phyloP scores from a whole-genome alignment of 2,888 invertebrate genomes.

The Drosophila infuscata region DNA sequence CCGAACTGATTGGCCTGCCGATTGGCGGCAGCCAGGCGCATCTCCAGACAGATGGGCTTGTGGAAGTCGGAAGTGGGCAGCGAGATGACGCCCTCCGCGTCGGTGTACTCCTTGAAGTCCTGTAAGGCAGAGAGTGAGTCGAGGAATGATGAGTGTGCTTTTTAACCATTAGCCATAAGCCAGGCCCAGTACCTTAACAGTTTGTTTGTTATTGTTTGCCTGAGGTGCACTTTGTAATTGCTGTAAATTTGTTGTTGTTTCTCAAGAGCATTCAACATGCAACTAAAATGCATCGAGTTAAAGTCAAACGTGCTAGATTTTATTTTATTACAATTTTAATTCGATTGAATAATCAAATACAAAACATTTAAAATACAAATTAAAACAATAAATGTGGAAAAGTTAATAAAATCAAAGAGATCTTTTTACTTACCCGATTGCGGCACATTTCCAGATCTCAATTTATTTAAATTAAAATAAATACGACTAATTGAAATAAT shows the following conservation, averaged over 20 bases:
- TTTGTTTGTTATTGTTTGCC: constrained; percentile 13
- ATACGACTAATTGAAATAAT: constrained; percentile 49
- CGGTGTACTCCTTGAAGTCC: constrained; percentile 96
- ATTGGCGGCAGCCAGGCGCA: constrained; percentile 86
- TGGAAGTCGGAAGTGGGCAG: constrained; percentile 93
- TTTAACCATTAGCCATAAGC: neutral
- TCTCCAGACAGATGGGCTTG: constrained; percentile 92
- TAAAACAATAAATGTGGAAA: neutral
- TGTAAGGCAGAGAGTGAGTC: constrained; percentile 82
- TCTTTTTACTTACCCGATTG: constrained; percentile 46
- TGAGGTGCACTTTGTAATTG: constrained; percentile 35
- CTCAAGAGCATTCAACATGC: constrained; percentile 64
- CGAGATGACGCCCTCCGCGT: constrained; percentile 95
- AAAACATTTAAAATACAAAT: constrained; percentile 11
- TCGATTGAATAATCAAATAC: constrained; percentile 7
- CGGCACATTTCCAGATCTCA: constrained; percentile 33
- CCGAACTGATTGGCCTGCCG: constrained; percentile 70
- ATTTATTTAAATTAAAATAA: constrained; percentile 31
- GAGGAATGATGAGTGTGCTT: constrained; percentile 12
- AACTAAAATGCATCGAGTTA: constrained; percentile 67
- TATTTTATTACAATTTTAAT: constrained; percentile 17
- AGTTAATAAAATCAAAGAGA: constrained; percentile 9
- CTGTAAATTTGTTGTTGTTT: constrained; percentile 40
- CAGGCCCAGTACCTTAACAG: constrained; percentile 12
- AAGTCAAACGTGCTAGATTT: constrained; percentile 64